Evolutionary conservation across 2,113 vertebrate species (phyloP).

Genomic region (Baryphthengus martii): DNA sequence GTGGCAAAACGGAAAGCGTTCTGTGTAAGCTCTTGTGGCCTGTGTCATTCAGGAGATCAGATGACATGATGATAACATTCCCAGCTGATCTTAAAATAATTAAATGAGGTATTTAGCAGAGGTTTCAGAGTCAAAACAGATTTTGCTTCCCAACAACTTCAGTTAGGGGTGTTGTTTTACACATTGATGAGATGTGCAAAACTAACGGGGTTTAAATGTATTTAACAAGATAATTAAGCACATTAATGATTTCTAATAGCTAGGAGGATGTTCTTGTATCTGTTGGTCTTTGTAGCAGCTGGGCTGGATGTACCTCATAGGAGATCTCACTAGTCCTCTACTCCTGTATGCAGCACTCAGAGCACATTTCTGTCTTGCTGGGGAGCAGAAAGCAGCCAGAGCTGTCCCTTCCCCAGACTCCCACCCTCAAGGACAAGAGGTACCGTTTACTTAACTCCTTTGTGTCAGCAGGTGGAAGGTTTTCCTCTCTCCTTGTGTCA

Average conservation of each 20-base stretch:
- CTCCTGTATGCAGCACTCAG: neutral
- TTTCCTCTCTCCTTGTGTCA: neutral
- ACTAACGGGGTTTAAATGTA: neutral
- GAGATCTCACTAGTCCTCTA: neutral
- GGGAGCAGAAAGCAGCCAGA: neutral
- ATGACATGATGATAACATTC: neutral
- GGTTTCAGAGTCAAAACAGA: neutral
- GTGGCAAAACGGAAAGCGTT: neutral
- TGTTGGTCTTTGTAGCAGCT: neutral
- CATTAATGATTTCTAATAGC: neutral
- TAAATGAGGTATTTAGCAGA: constrained; percentile 13
- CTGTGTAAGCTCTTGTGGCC: neutral
- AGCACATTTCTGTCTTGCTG: neutral
- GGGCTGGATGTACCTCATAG: neutral
- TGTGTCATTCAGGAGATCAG: neutral
- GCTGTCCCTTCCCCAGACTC: neutral
- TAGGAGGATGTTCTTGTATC: neutral
- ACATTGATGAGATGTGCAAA: neutral
- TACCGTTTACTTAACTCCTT: neutral
- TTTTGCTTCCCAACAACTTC: neutral
- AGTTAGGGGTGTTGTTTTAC: neutral
- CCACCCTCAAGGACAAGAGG: neutral
- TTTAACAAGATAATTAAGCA: neutral
- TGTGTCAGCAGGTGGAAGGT: neutral
- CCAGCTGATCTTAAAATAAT: neutral